A percentile compares a stretch with the other conserved stretches of the same genome.
phyloP scores from a whole-genome alignment of 2,797 vertebrate species.

The Syngnathus acus region DNA sequence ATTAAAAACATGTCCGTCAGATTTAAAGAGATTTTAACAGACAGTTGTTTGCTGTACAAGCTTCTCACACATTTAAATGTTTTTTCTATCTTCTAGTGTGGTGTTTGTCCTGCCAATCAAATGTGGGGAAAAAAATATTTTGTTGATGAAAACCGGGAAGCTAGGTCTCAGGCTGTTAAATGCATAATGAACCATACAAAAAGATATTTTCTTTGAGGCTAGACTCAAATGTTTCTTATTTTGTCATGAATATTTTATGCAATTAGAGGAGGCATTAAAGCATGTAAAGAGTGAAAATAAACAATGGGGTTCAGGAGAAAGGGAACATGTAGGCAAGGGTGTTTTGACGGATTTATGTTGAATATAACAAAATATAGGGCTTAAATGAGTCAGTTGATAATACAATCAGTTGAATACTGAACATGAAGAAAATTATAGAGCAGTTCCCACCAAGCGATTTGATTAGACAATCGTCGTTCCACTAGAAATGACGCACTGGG shows the following conservation, averaged over 20 bases:
- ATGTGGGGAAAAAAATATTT: neutral
- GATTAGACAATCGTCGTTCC: no score
- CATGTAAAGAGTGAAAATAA: neutral
- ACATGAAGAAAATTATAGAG: neutral
- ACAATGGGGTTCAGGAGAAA: neutral
- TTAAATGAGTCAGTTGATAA: neutral
- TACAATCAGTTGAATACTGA: neutral
- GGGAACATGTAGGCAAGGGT: neutral
- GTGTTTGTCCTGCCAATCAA: neutral
- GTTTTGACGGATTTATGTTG: neutral
- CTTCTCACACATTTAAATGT: neutral
- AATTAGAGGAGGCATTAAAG: neutral
- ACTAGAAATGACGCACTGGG: no score
- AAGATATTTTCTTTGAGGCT: neutral
- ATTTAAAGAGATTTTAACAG: no score
- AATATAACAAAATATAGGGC: neutral
- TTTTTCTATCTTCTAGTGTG: neutral
- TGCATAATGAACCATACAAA: neutral
- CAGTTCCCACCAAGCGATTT: no score
- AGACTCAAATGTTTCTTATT: neutral
- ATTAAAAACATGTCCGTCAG: no score
- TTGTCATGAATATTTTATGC: neutral
- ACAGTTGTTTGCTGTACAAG: no score
- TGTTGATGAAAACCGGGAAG: neutral
- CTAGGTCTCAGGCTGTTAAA: neutral